A percentile compares a stretch with the other conserved stretches of the same genome.
Evolutionary conservation across 2,888 invertebrate species (phyloP).

Genomic region (Callimorpha dominula): DNA sequence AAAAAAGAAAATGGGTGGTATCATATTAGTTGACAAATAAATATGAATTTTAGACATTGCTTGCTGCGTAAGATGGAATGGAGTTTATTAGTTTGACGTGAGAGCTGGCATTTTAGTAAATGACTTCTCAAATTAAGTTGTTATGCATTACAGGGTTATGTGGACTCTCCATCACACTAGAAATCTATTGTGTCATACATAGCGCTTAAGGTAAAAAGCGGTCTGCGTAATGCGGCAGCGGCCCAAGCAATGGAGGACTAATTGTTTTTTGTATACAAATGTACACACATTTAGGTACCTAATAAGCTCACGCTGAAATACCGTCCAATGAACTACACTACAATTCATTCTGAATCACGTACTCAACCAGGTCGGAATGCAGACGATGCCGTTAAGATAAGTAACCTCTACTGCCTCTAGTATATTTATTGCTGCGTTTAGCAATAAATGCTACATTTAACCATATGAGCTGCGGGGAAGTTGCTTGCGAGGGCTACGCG

Average conservation of each 20-base stretch:
- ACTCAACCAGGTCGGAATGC: constrained; percentile 34
- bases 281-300: constrained; percentile 2
- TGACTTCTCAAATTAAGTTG: no score
- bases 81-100: neutral
- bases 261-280: constrained; percentile 9
- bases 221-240: neutral
- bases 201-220: neutral
- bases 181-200: no score
- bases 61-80: no score
- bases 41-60: neutral
- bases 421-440: constrained; percentile 63
- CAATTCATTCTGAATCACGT: constrained; percentile 37
- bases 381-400: constrained; percentile 61
- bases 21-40: neutral
- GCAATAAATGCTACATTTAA: constrained; percentile 59
- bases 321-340: constrained; percentile 21
- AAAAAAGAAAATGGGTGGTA: no score
- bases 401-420: constrained; percentile 42
- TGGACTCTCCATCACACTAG: no score
- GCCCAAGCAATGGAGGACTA: neutral
- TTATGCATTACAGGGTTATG: no score
- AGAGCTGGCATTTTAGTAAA: no score
- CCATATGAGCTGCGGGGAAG: constrained; percentile 27
- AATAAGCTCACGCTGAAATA: constrained; percentile 15
- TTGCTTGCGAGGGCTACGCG: constrained; percentile 12